Evolutionary conservation across 2,113 vertebrate genomes (phyloP).

Genomic region (Oxyruncus cristatus): DNA sequence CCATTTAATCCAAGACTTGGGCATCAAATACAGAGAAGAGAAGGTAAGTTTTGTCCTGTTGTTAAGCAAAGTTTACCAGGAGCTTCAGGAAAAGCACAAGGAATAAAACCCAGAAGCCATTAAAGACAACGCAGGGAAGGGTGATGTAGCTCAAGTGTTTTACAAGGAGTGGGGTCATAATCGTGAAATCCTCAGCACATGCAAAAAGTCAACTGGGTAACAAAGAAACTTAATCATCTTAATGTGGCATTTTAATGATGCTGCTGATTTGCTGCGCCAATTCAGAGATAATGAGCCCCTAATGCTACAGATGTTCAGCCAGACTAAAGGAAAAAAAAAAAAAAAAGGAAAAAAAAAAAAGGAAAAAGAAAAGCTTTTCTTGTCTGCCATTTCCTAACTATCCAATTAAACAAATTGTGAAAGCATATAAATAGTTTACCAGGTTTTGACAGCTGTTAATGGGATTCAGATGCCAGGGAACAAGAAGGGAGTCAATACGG

Average conservation of each 20-base stretch:
- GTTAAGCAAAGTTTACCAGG: slow-evolving; percentile 44
- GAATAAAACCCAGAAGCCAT: slow-evolving; percentile 17
- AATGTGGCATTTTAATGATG: slow-evolving; percentile 80
- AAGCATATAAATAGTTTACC: slow-evolving; percentile 77
- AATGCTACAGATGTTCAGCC: slow-evolving; percentile 81
- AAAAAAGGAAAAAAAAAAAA: not conserved
- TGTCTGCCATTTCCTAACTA: slow-evolving; percentile 75
- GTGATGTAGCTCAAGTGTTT: slow-evolving; percentile 73
- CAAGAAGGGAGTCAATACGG: slow-evolving; percentile 39
- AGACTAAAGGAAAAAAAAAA: slow-evolving; percentile 66
- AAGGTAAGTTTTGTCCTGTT: not conserved
- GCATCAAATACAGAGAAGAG: not conserved
- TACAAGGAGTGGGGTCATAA: slow-evolving; percentile 77
- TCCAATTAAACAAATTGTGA: slow-evolving; percentile 79
- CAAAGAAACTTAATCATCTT: slow-evolving; percentile 82
- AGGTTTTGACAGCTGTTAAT: slow-evolving; percentile 80
- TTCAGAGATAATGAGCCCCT: slow-evolving; percentile 80
- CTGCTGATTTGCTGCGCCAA: slow-evolving; percentile 78
- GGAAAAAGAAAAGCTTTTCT: slow-evolving; percentile 57
- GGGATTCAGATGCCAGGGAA: slow-evolving; percentile 69
- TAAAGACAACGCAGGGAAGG: slow-evolving; percentile 51
- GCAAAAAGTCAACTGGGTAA: slow-evolving; percentile 79
- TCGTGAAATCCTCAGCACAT: slow-evolving; percentile 73
- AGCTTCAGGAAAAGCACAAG: not conserved
- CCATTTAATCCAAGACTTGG: not conserved